Evolutionary conservation across 2,888 invertebrate species (phyloP).

Genomic region (Ornithoptera priamus): DNA sequence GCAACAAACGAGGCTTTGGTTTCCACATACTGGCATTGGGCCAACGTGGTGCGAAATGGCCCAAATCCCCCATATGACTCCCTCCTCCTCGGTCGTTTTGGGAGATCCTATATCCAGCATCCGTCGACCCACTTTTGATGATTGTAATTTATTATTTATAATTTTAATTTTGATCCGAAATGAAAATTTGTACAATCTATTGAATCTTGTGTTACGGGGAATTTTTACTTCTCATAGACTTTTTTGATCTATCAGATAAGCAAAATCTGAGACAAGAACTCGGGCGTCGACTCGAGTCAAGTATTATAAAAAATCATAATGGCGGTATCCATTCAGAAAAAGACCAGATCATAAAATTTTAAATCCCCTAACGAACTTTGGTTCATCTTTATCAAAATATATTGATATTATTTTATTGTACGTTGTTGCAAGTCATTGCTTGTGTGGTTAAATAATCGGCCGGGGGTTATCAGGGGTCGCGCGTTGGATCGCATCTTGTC

Average conservation of each 20-base stretch:
- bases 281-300: no score
- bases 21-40: no score
- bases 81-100: no score
- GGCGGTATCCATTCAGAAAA: no score
- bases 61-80: no score
- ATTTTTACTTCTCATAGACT: neutral
- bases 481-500: constrained; percentile 5
- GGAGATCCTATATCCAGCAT: no score
- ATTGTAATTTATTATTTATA: neutral
- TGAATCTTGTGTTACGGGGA: neutral
- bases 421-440: constrained; percentile 11
- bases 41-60: no score
- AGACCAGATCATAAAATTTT: neutral
- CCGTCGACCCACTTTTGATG: no score
- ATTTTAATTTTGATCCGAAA: neutral
- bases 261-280: no score
- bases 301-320: no score
- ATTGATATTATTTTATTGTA: constrained; percentile 4
- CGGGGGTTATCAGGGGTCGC: constrained; percentile 34
- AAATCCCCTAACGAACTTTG: neutral
- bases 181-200: neutral
- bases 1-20: no score
- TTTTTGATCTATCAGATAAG: no score
- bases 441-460: constrained; percentile 21
- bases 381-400: neutral